Conservation (phyloP, 1,140 invertebrate species). For the Psilanteris sp. region DNA sequence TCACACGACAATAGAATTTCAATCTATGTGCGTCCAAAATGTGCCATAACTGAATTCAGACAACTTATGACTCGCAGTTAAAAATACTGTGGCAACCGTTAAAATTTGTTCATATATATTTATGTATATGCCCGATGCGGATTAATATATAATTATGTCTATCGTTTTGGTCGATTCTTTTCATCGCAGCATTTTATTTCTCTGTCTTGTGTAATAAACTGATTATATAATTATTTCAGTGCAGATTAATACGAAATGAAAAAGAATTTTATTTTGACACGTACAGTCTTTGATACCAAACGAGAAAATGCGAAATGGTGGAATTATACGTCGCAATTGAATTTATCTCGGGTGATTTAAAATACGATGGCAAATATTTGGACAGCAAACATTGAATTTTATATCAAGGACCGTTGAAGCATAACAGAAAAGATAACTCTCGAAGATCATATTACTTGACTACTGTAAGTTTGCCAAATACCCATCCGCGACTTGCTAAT, state of each 20-base stretch:
- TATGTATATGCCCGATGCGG: too few relatives aligned
- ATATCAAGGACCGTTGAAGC: constrained; percentile 41
- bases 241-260: too few relatives aligned
- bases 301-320: background rate
- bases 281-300: too few relatives aligned
- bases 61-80: constrained; percentile 46
- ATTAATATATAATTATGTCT: too few relatives aligned
- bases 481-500: constrained; percentile 46
- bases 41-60: constrained; percentile 19
- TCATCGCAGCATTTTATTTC: constrained; percentile 15
- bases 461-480: constrained; percentile 53
- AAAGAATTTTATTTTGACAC: too few relatives aligned
- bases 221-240: too few relatives aligned
- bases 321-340: constrained; percentile 19
- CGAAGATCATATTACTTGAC: constrained; percentile 46
- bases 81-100: too few relatives aligned
- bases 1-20: constrained; percentile 34
- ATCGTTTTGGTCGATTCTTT: constrained; percentile 33
- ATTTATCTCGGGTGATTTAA: constrained; percentile 33
- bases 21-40: constrained; percentile 30
- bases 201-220: too few relatives aligned
- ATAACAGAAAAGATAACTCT: constrained; percentile 63
- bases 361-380: constrained; percentile 49
- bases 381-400: constrained; percentile 55
- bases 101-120: too few relatives aligned